Evolutionary conservation across 2,797 vertebrate genomes (phyloP).

Genomic region (Setipinna tenuifilis): DNA sequence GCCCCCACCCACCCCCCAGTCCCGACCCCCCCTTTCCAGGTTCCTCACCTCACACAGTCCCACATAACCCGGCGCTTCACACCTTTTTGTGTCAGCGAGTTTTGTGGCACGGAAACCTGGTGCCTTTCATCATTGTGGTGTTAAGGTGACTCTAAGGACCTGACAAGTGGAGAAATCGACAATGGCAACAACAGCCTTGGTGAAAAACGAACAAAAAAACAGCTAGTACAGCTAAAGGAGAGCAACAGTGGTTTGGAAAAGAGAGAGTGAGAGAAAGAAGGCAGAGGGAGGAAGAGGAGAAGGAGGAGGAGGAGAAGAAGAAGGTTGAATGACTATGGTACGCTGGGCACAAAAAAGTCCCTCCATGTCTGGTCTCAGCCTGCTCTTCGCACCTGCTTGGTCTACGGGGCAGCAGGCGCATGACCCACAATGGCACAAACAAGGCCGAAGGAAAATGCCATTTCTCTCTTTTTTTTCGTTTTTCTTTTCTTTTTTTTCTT

Average conservation of each 20-base stretch:
- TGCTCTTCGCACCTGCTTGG: constrained; percentile 30
- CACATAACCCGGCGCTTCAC: neutral
- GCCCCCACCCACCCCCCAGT: neutral
- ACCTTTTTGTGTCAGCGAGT: constrained; percentile 4
- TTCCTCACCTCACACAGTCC: neutral
- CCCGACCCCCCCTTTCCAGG: neutral
- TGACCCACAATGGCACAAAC: constrained; percentile 58
- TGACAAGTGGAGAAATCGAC: constrained; percentile 16
- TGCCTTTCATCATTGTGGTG: neutral
- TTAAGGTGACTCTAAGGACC: constrained; percentile 18
- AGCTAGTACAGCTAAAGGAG: no score
- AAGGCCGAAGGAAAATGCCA: constrained; percentile 54
- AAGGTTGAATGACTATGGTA: neutral
- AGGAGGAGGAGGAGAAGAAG: neutral
- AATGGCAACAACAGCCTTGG: constrained; percentile 14
- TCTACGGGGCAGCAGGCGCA: constrained; percentile 41
- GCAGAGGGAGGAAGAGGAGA: neutral
- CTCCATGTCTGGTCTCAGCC: neutral
- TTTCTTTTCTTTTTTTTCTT: constrained; percentile 50
- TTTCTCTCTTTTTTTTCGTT: constrained; percentile 55
- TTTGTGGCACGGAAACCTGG: neutral
- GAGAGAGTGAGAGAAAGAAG: no score
- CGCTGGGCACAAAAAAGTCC: neutral
- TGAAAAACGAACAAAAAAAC: neutral
- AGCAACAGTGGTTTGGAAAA: no score